A percentile compares a stretch with the other conserved stretches of the same genome.
Conservation (phyloP, 2,113 vertebrate species). For the Melanocharis versteri region DNA sequence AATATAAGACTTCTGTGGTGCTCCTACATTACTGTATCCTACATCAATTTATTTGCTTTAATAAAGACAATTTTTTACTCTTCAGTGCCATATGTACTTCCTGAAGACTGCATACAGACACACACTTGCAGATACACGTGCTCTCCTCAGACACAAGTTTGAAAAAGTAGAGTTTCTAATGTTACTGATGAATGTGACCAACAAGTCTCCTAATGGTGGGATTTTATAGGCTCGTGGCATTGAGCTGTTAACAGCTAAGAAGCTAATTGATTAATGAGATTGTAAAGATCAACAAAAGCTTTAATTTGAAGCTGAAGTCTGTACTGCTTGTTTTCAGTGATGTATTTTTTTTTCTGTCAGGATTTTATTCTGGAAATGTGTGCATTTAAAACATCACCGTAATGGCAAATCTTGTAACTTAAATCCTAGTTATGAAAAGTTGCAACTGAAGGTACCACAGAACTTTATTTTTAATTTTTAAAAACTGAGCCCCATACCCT, state of each 20-base stretch:
- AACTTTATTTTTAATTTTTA: not conserved
- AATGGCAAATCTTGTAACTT: not conserved
- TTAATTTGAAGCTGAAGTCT: not conserved
- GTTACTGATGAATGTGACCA: not conserved
- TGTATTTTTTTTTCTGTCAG: not conserved
- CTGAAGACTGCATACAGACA: not conserved
- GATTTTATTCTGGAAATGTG: not conserved
- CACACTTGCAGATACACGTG: accelerated
- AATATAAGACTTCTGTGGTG: not conserved
- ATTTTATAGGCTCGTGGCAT: not conserved
- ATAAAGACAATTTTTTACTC: not conserved
- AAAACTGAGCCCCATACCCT: not conserved
- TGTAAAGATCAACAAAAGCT: not conserved
- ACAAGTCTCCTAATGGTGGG: not conserved
- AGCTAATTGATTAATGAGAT: not conserved
- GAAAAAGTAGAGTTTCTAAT: not conserved
- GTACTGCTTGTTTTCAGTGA: not conserved
- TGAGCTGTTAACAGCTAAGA: not conserved
- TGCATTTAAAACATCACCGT: not conserved
- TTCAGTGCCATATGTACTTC: not conserved
- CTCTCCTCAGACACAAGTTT: not conserved
- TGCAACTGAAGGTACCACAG: not conserved
- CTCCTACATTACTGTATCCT: not conserved
- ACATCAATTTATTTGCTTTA: not conserved
- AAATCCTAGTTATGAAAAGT: not conserved